phyloP scores from a whole-genome alignment of 1,140 invertebrate genomes.

The Plodia interpunctella region DNA sequence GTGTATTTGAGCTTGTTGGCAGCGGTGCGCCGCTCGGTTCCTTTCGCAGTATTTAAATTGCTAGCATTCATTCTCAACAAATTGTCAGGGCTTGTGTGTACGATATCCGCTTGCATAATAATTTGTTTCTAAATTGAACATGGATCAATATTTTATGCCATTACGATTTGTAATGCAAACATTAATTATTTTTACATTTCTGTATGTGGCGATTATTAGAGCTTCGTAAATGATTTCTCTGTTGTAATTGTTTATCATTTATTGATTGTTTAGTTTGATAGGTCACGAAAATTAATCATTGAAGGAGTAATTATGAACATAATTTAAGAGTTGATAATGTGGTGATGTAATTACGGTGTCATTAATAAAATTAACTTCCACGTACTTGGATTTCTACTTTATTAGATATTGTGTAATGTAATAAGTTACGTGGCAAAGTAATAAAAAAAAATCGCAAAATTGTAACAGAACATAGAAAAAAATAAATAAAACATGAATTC shows the following conservation, averaged over 20 bases:
- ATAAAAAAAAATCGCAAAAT: slow-evolving; percentile 71
- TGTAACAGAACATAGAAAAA: slow-evolving; percentile 69
- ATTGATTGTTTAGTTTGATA: slow-evolving; percentile 56
- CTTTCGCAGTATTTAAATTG: slow-evolving; percentile 51
- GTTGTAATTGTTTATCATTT: slow-evolving; percentile 51
- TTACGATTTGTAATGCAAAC: slow-evolving; percentile 37
- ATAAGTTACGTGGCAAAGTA: slow-evolving; percentile 62
- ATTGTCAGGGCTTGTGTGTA: slow-evolving; percentile 41
- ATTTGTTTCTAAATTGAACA: slow-evolving; percentile 32
- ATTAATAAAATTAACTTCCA: slow-evolving; percentile 72
- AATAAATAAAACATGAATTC: slow-evolving; percentile 73
- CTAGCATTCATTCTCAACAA: slow-evolving; percentile 37
- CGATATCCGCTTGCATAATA: slow-evolving; percentile 56
- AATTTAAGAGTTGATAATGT: slow-evolving; percentile 61
- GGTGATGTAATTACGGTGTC: slow-evolving; percentile 59
- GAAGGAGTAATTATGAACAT: slow-evolving; percentile 54
- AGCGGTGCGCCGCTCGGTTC: slow-evolving; percentile 13
- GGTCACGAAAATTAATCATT: slow-evolving; percentile 53
- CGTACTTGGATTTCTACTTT: slow-evolving; percentile 71
- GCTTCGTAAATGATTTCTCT: slow-evolving; percentile 42
- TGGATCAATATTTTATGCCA: slow-evolving; percentile 32
- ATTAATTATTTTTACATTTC: slow-evolving; percentile 38
- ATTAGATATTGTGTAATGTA: slow-evolving; percentile 69
- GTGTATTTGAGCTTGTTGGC: slow-evolving; percentile 50
- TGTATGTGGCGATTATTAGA: slow-evolving; percentile 38